Conservation (phyloP, 1,140 invertebrate genomes). For the Drosophila triauraria region DNA sequence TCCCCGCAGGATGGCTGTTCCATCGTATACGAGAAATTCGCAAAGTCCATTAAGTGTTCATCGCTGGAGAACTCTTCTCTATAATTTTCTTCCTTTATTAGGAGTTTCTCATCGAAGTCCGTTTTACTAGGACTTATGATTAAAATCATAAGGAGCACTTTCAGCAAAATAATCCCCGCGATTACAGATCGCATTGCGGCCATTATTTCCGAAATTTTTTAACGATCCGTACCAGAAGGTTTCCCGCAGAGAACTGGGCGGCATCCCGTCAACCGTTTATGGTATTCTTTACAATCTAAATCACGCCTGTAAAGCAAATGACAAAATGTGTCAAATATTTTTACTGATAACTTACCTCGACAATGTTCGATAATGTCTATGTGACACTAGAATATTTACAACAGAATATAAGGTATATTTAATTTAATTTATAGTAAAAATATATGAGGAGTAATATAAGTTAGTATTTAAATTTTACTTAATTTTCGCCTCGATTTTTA, state of each 20-base stretch:
- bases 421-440: too few species aligned
- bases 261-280: too few species aligned
- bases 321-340: neutral
- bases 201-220: neutral
- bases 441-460: too few species aligned
- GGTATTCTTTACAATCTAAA: too few species aligned
- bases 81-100: neutral
- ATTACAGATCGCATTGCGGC: neutral
- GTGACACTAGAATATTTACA: neutral
- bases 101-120: neutral
- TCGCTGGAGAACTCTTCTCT: neutral
- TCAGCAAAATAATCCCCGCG: constrained; percentile 2
- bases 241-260: neutral
- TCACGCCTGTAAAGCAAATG: neutral
- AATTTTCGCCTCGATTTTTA: too few species aligned
- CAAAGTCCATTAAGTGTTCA: constrained; percentile 86
- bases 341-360: neutral
- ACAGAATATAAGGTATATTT: too few species aligned
- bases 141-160: constrained; percentile 12
- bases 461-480: too few species aligned
- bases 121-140: neutral
- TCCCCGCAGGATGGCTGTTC: constrained; percentile 86
- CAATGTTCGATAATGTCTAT: too few species aligned
- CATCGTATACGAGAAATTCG: constrained; percentile 86
- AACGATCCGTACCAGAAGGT: neutral